A percentile compares a stretch with the other conserved stretches of the same genome.
Conservation (phyloP, 2,888 invertebrate genomes). For the Drosophila longiperda region DNA sequence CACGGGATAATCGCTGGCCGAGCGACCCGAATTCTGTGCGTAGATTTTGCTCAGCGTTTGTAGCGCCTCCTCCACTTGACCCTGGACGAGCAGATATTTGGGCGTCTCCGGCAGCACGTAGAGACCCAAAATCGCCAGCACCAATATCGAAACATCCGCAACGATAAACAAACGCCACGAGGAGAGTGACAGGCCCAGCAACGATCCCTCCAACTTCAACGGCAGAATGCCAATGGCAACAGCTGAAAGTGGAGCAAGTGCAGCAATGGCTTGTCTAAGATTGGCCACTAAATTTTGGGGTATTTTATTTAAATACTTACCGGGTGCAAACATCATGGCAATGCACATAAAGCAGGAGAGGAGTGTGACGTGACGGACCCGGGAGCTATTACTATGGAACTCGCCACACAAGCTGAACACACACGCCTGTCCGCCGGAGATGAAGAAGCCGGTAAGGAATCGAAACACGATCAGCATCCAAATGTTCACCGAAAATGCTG, state of each 20-base stretch:
- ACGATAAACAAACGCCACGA: conserved; percentile 92
- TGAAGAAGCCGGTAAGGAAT: conserved; percentile 88
- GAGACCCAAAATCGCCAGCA: conserved; percentile 87
- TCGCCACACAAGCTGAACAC: conserved; percentile 88
- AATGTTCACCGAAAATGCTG: conserved; percentile 88
- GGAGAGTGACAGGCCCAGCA: conserved; percentile 87
- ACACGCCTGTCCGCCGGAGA: conserved; percentile 86
- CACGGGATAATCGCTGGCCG: conserved; percentile 86
- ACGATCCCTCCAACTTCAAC: conserved; percentile 85
- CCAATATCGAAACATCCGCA: conserved; percentile 88
- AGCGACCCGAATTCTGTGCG: conserved; percentile 85
- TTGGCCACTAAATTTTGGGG: background rate
- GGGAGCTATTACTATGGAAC: conserved; percentile 86
- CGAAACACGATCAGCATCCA: conserved; percentile 87
- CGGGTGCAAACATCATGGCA: conserved; percentile 86
- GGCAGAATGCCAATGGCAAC: conserved; percentile 90
- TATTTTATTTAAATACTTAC: conserved; percentile 61
- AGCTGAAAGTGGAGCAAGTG: conserved; percentile 84
- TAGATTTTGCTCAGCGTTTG: conserved; percentile 87
- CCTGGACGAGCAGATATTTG: conserved; percentile 89
- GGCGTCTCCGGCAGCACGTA: conserved; percentile 91
- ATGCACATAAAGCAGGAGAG: conserved; percentile 87
- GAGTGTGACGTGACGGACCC: conserved; percentile 87
- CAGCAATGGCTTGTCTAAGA: background rate
- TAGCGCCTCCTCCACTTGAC: conserved; percentile 87